A percentile compares a stretch with the other conserved stretches of the same genome.
Evolutionary conservation across 2,113 vertebrate species (phyloP).

Genomic region (Sigmodon hispidus): DNA sequence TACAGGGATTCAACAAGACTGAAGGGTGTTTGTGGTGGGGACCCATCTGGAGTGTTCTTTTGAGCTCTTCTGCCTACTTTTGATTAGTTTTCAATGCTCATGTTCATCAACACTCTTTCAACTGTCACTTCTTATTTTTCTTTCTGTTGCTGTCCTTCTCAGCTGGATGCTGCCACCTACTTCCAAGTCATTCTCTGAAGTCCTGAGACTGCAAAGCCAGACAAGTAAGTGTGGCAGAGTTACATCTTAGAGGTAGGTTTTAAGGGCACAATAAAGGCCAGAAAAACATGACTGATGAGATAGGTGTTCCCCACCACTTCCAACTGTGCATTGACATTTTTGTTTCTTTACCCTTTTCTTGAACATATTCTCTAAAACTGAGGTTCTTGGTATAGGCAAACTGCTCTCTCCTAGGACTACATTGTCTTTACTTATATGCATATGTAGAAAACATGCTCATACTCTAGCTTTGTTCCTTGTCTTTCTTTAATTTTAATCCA

Average conservation of each 20-base stretch:
- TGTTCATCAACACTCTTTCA: slow-evolving; percentile 40
- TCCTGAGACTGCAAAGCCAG: not conserved
- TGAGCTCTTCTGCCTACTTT: slow-evolving; percentile 59
- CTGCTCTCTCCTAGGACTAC: not conserved
- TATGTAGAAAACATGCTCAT: not conserved
- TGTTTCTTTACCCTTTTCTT: not conserved
- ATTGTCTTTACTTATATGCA: not conserved
- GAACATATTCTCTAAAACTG: not conserved
- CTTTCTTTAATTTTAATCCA: not conserved
- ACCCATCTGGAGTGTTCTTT: slow-evolving; percentile 64
- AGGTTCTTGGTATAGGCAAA: not conserved
- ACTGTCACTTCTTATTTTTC: slow-evolving; percentile 46
- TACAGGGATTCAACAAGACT: slow-evolving; percentile 23
- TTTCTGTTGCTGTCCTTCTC: not conserved
- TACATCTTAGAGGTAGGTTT: not conserved
- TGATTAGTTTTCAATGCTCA: slow-evolving; percentile 58
- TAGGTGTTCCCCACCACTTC: not conserved
- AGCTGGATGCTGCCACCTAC: not conserved
- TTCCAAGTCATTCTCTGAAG: not conserved
- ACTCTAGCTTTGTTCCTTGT: not conserved
- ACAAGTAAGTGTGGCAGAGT: not conserved
- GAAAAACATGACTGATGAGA: not conserved
- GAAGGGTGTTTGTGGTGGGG: slow-evolving; percentile 62
- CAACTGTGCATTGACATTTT: not conserved
- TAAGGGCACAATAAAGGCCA: not conserved